These are phyloP conservation scores for Accipiter virgatus DNA, from an alignment of 2,113 vertebrate genomes.

Conservation along the genomic window DNA sequence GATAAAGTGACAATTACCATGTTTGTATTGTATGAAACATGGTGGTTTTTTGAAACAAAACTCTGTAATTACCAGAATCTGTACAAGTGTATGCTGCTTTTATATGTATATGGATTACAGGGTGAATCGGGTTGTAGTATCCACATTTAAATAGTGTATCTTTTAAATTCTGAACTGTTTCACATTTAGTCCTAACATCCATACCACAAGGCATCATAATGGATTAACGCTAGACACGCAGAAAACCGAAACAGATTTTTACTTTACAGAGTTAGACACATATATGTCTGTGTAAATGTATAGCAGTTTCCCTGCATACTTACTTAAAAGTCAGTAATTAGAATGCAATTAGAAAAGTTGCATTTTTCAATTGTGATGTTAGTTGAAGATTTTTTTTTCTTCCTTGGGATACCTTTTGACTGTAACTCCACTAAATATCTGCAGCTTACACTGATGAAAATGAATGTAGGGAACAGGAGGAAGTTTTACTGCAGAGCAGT, in stretches of 20 bases:
- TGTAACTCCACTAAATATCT: background rate
- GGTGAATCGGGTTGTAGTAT: background rate
- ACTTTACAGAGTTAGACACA: background rate
- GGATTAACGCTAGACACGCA: background rate
- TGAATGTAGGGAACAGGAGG: background rate
- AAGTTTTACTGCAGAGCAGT: background rate
- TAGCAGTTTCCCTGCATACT: background rate
- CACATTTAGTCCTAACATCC: background rate
- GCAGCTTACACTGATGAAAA: background rate
- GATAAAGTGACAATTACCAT: constrained; percentile 37
- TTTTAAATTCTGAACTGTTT: background rate
- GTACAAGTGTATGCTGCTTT: background rate
- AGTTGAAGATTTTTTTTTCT: background rate
- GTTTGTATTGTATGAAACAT: constrained; percentile 10
- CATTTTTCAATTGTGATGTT: background rate
- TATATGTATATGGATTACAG: background rate
- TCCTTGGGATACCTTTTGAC: background rate
- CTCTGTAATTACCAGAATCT: constrained; percentile 14
- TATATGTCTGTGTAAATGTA: accelerated
- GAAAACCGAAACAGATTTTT: background rate
- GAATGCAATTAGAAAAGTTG: background rate
- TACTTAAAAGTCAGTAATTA: background rate
- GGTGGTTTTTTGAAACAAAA: background rate
- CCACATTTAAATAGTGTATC: background rate
- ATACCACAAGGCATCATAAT: background rate